Percentiles rank a stretch among this genome's conserved stretches.
These are phyloP conservation scores for Lochmaea crataegi DNA, from an alignment of 2,888 invertebrate genomes.

Conservation along the genomic window DNA sequence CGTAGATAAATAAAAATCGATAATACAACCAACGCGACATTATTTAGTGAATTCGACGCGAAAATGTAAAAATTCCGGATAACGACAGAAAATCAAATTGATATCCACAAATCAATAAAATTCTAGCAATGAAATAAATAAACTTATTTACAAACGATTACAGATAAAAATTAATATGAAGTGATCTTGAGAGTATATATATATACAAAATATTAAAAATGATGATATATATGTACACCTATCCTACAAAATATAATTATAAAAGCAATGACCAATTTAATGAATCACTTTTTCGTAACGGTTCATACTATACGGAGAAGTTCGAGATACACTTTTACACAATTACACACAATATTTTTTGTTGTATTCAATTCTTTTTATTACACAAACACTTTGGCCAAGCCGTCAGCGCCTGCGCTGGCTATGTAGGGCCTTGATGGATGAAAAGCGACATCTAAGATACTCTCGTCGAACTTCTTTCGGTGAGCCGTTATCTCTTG, in stretches of 20 bases:
- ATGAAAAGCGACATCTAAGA: constrained; percentile 99
- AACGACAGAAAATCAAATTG: constrained; percentile 12
- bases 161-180: constrained; percentile 43
- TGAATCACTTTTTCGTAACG: constrained; percentile 39
- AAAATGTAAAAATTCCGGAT: constrained; percentile 8
- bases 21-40: constrained; percentile 23
- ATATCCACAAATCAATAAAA: constrained; percentile 35
- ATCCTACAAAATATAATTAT: constrained; percentile 49
- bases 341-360: constrained; percentile 27
- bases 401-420: constrained; percentile 97
- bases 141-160: constrained; percentile 52
- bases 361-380: constrained; percentile 18
- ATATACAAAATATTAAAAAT: constrained; percentile 49
- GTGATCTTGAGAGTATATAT: constrained; percentile 45
- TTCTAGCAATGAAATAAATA: constrained; percentile 47
- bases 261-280: constrained; percentile 41
- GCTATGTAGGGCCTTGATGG: constrained; percentile 98
- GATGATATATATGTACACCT: constrained; percentile 54
- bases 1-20: constrained; percentile 6
- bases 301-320: constrained; percentile 35
- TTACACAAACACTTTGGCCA: constrained; percentile 98
- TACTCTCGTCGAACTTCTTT: constrained; percentile 99
- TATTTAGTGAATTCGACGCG: constrained; percentile 5
- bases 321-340: constrained; percentile 28
- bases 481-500: constrained; percentile 99